These are phyloP conservation scores for Cynodonichthys magdalenae DNA, from an alignment of 2,797 vertebrate species.

Conservation along the genomic window DNA sequence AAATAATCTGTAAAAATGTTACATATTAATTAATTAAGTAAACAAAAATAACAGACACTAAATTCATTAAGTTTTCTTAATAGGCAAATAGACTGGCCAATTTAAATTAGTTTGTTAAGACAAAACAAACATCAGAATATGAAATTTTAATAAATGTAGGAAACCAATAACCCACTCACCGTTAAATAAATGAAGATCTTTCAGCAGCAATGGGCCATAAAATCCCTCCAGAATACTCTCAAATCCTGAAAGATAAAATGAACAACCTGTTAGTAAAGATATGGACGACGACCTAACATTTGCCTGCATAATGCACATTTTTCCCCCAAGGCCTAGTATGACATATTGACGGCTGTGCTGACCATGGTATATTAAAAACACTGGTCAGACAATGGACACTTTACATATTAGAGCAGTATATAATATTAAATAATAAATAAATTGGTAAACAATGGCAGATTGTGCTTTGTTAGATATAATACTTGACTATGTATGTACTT, in stretches of 20 bases:
- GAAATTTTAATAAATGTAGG: neutral
- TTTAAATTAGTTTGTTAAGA: neutral
- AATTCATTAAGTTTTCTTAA: too few species aligned
- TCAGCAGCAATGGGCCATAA: constrained; percentile 95
- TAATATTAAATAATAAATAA: neutral
- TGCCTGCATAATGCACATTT: too few species aligned
- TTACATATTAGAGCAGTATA: neutral
- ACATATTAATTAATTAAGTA: too few species aligned
- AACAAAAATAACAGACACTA: too few species aligned
- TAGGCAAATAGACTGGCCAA: too few species aligned
- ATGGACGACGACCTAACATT: neutral
- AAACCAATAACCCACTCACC: constrained; percentile 81
- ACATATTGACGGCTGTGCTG: too few species aligned
- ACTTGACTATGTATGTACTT: neutral
- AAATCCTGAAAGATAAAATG: constrained; percentile 86
- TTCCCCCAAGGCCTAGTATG: too few species aligned
- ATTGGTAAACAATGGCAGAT: neutral
- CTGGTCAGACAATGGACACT: neutral
- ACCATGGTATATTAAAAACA: neutral
- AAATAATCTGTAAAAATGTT: too few species aligned
- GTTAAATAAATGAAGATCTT: constrained; percentile 98
- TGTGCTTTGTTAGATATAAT: too few species aligned
- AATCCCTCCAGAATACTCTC: constrained; percentile 99
- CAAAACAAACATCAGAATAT: neutral
- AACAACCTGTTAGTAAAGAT: neutral